Evolutionary conservation across 2,113 vertebrate species (phyloP), one percentile per base, ranked within the genome.

Genomic region (Lanius ludovicianus): DNA sequence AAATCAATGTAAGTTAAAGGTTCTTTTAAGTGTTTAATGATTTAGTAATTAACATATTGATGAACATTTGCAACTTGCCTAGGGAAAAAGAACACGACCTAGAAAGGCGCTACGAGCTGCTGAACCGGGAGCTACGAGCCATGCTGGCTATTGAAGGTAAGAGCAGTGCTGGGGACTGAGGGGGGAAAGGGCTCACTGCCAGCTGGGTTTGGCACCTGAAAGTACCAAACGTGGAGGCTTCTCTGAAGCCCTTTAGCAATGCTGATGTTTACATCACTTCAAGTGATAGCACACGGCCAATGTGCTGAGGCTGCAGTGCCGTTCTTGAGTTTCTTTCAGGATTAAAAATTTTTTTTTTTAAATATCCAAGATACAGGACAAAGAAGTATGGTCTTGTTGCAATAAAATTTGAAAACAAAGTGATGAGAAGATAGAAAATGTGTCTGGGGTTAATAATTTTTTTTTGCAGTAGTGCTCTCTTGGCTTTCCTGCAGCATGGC

Each of bases 1-100:
- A 98, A 99, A 99, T 99, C 99, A 96, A 99, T 99, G 98, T 98
- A 98, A 98, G 98, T 98, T 99, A 99, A 98, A 98, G 99, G 98
- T 98, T 99, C 98, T 98, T 99, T 98, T 98, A 99, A 99, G 99
- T 98, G 98, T 98, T 99, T 99, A 99, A 99, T 99, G 99, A 99
- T 99, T 99, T 99, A 99, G 98, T 99, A 98, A 99, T 99, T 99
- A 99, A 98, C 99, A 99, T 99, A 99, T 99, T 99, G 99, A 99
- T 99, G 99, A 99, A 99, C 99, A 99, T 99, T 99, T 98, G 94
- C 97, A 98, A 98, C 98, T 99, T 98, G 98, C 99, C 98, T 98
- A 99, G 99, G 99, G 99, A 99, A 98, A 99, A 99, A 97, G 99
- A 99, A 97, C 99, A 99, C 78, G 99, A 99, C 98, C 99, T 99